A percentile compares a stretch with the other conserved stretches of the same genome.
Conservation (phyloP, 2,888 invertebrate genomes). For the Noctua janthina region DNA sequence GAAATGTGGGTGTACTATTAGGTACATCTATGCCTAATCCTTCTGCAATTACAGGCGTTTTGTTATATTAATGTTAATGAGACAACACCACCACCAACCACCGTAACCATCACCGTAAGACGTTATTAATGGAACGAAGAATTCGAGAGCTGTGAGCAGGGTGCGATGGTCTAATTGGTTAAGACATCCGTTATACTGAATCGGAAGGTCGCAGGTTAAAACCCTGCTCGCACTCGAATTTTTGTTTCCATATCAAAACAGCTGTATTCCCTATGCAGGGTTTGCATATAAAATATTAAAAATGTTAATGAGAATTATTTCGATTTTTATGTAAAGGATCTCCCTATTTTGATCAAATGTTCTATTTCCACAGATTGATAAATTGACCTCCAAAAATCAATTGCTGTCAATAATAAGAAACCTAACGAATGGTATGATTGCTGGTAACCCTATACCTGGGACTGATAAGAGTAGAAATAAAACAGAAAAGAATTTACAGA, state of each 20-base stretch:
- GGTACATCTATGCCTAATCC: not conserved
- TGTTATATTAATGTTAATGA: not conserved
- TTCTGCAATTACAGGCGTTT: not conserved
- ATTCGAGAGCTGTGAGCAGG: too few relatives aligned
- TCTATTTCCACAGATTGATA: slow-evolving; percentile 91
- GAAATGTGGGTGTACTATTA: not conserved
- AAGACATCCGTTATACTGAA: too few relatives aligned
- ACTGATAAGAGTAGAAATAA: slow-evolving; percentile 69
- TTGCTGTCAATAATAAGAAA: slow-evolving; percentile 93
- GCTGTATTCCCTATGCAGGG: too few relatives aligned
- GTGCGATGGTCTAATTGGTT: too few relatives aligned
- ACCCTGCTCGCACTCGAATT: too few relatives aligned
- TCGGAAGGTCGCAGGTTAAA: too few relatives aligned
- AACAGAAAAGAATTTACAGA: slow-evolving; percentile 68
- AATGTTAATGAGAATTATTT: not conserved
- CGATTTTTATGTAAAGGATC: not conserved
- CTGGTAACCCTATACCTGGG: slow-evolving; percentile 82
- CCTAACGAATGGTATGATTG: slow-evolving; percentile 92
- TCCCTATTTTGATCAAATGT: not conserved
- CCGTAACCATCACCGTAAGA: too few relatives aligned
- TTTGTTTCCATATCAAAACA: too few relatives aligned
- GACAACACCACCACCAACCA: too few relatives aligned
- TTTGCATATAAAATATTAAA: too few relatives aligned
- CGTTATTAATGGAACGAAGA: too few relatives aligned
- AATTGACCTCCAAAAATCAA: slow-evolving; percentile 92